A percentile compares a stretch with the other conserved stretches of the same genome.
These are phyloP conservation scores for Drosophila simulans DNA, from an alignment of 1,140 invertebrate genomes.

Conservation along the genomic window DNA sequence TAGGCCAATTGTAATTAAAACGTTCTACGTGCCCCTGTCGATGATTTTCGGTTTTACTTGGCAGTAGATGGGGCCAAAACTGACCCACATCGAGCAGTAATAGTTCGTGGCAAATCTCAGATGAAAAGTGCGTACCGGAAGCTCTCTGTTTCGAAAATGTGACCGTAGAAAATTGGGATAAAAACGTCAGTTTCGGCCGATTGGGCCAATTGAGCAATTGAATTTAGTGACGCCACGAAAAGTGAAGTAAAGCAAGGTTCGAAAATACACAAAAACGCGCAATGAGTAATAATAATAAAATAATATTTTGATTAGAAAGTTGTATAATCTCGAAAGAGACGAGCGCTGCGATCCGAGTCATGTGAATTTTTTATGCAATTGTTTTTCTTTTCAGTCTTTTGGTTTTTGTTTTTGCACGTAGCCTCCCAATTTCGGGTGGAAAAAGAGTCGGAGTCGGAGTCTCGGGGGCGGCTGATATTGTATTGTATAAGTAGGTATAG, in stretches of 20 bases:
- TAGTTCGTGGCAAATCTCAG: constrained; percentile 1
- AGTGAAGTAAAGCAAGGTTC: constrained; percentile 33
- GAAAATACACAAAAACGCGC: constrained; percentile 33
- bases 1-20: constrained; percentile 78
- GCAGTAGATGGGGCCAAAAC: constrained; percentile 18
- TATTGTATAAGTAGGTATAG: constrained; percentile 72
- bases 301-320: constrained; percentile 80
- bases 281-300: constrained; percentile 64
- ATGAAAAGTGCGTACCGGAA: constrained; percentile 46
- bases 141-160: constrained; percentile 12
- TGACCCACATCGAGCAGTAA: constrained; percentile 46
- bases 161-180: constrained; percentile 26
- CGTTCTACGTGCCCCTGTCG: constrained; percentile 69
- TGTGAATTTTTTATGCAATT: constrained; percentile 82
- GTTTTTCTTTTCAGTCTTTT: constrained; percentile 67
- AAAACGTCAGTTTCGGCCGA: constrained; percentile 36
- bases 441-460: not conserved
- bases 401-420: constrained; percentile 59
- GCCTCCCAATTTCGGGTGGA: not conserved
- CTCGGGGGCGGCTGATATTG: constrained; percentile 38
- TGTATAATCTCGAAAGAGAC: constrained; percentile 66
- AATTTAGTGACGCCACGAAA: constrained; percentile 56
- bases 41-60: constrained; percentile 36
- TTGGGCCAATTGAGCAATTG: constrained; percentile 68
- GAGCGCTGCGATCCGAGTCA: constrained; percentile 54